Percentiles rank a stretch among this genome's conserved stretches.
These are phyloP conservation scores for Gallinago stenura DNA, from an alignment of 2,797 vertebrate species.

Conservation along the genomic window DNA sequence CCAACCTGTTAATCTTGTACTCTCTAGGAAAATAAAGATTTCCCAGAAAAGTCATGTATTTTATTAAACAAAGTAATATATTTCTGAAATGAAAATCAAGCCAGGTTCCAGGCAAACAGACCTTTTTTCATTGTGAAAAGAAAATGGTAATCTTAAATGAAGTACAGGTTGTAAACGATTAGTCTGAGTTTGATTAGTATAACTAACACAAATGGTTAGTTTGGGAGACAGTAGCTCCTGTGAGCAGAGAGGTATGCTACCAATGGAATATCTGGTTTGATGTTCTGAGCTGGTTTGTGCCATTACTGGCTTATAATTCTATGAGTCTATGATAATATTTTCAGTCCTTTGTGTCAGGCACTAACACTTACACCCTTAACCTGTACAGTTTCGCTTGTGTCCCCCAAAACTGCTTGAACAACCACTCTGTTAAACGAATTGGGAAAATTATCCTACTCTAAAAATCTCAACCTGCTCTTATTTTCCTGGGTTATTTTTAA, in stretches of 20 bases:
- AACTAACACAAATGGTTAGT: not conserved
- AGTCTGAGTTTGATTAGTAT: not conserved
- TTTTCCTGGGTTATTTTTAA: not conserved
- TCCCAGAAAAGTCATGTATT: constrained; percentile 19
- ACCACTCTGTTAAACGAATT: not conserved
- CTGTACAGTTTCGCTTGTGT: not conserved
- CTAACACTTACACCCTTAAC: not conserved
- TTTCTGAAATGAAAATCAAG: not conserved
- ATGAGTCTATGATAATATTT: not conserved
- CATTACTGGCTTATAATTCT: not conserved
- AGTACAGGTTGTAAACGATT: not conserved
- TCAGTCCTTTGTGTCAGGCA: not conserved
- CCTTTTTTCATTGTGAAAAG: not conserved
- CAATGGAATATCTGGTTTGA: not conserved
- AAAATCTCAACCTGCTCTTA: not conserved
- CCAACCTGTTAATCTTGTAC: not conserved
- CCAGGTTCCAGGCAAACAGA: not conserved
- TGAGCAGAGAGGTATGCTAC: not conserved
- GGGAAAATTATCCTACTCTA: not conserved
- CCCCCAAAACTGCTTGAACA: not conserved
- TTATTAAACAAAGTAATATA: not conserved
- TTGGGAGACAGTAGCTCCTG: not conserved
- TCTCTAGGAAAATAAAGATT: not conserved
- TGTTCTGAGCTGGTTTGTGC: not conserved
- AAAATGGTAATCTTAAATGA: not conserved